Conservation (phyloP, 2,113 vertebrate genomes). For the Amphiprion ocellaris region DNA sequence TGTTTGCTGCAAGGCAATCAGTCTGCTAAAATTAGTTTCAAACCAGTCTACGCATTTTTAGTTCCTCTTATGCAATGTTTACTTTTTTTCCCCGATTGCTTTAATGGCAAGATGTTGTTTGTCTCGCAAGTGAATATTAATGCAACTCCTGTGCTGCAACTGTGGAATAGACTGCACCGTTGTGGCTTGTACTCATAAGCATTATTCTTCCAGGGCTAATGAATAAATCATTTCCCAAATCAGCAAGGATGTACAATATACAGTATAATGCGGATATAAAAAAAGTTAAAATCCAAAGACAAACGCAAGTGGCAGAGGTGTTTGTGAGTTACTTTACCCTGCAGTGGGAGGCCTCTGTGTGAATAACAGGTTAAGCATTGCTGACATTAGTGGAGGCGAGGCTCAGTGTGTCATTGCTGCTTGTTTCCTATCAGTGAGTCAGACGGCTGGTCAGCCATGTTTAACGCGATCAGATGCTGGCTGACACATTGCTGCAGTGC, state of each 20-base stretch:
- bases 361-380: background rate
- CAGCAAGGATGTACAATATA: too few relatives aligned
- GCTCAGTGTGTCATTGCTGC: slow-evolving; percentile 25
- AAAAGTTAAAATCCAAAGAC: background rate
- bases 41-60: background rate
- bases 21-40: background rate
- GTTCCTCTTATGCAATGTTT: background rate
- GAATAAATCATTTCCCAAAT: slow-evolving; percentile 1
- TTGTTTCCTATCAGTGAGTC: slow-evolving; percentile 50
- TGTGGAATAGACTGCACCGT: background rate
- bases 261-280: too few relatives aligned
- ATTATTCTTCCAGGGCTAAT: background rate
- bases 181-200: background rate
- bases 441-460: slow-evolving; percentile 48
- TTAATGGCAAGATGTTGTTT: background rate
- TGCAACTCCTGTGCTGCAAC: background rate
- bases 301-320: background rate
- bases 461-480: slow-evolving; percentile 63
- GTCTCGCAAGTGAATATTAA: background rate
- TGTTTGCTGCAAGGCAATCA: slow-evolving; percentile 1
- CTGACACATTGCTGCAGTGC: slow-evolving; percentile 40
- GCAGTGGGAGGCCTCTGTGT: background rate
- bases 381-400: slow-evolving; percentile 7
- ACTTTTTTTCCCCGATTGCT: too few relatives aligned
- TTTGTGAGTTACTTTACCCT: background rate